These are phyloP conservation scores for Cantharis lateralis DNA, from an alignment of 2,888 invertebrate species.

Conservation along the genomic window DNA sequence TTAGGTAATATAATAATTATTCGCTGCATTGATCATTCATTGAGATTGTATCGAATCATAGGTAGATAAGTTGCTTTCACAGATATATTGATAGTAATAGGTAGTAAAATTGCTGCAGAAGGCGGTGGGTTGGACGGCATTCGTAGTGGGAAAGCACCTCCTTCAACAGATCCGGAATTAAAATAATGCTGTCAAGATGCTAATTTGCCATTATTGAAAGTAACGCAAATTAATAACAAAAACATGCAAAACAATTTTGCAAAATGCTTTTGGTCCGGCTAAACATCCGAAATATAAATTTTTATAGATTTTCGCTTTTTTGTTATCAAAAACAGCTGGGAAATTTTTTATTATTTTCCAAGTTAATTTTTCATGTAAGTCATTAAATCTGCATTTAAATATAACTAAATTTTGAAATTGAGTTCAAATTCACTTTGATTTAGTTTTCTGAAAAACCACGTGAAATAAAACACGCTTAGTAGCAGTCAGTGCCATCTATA, in stretches of 20 bases:
- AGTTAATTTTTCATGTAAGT: no score
- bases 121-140: slow-evolving; percentile 29
- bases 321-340: no score
- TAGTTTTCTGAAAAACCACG: neutral
- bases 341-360: no score
- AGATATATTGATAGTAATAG: neutral
- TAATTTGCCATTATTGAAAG: neutral
- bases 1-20: neutral
- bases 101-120: slow-evolving; percentile 32
- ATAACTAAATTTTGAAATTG: neutral
- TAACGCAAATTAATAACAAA: neutral
- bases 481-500: neutral
- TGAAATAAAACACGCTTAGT: neutral
- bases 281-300: no score
- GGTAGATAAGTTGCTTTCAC: slow-evolving; percentile 13
- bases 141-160: slow-evolving; percentile 31
- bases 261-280: neutral
- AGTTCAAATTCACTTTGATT: neutral
- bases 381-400: neutral
- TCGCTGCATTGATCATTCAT: neutral
- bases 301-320: no score
- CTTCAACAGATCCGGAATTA: slow-evolving; percentile 22
- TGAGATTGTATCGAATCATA: slow-evolving; percentile 11
- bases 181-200: neutral
- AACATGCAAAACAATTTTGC: neutral